These are phyloP conservation scores for Haliclona indistincta DNA, from an alignment of 37 sponge, comb jelly and placozoan genomes.

Conservation along the genomic window DNA sequence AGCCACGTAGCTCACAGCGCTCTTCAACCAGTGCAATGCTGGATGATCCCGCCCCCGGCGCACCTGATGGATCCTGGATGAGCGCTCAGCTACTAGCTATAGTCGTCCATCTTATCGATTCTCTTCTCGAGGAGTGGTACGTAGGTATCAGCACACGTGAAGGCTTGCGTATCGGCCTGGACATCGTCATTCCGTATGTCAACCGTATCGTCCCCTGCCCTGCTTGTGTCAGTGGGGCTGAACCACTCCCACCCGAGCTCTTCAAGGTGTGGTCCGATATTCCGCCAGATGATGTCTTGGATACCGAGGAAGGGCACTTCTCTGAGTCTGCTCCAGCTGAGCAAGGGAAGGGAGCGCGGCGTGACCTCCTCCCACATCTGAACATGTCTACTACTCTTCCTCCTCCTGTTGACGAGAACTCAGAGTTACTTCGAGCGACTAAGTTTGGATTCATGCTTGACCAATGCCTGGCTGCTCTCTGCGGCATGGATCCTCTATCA, in stretches of 20 bases:
- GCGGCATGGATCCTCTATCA: slow-evolving; percentile 15
- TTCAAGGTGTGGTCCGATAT: neutral
- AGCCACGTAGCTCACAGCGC: too few species aligned
- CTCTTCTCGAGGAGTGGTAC: slow-evolving; percentile 92
- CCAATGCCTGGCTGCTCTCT: slow-evolving; percentile 37
- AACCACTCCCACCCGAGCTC: neutral
- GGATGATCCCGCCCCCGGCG: neutral
- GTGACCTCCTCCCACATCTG: neutral
- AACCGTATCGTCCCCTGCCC: slow-evolving; percentile 88
- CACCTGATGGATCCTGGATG: slow-evolving; percentile 60
- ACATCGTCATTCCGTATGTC: slow-evolving; percentile 66
- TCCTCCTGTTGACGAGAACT: neutral
- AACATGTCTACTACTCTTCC: neutral
- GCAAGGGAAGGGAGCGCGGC: neutral
- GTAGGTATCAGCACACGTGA: slow-evolving; percentile 77
- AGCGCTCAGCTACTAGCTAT: slow-evolving; percentile 73
- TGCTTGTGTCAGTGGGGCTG: slow-evolving; percentile 68
- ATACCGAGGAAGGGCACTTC: neutral
- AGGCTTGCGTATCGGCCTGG: slow-evolving; percentile 35
- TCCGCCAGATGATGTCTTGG: neutral
- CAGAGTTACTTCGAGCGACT: slow-evolving; percentile 14
- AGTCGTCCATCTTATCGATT: slow-evolving; percentile 66
- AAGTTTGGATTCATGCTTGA: slow-evolving; percentile 89
- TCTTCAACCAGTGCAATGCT: neutral
- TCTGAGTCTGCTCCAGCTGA: neutral